Conservation (phyloP, 2,888 invertebrate genomes). For the Cinara cedri region DNA sequence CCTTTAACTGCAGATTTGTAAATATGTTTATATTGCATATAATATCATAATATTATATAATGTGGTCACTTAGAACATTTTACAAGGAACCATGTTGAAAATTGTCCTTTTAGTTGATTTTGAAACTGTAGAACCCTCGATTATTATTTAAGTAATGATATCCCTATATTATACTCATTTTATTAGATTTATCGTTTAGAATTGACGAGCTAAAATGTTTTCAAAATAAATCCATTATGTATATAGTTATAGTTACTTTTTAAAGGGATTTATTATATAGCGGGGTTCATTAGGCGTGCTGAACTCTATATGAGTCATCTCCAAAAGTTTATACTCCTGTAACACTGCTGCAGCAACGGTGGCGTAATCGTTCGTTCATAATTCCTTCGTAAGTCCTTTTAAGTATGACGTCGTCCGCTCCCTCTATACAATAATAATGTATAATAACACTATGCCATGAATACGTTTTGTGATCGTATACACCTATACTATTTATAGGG, state of each 20-base stretch:
- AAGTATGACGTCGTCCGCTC: not conserved
- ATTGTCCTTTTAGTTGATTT: too few relatives aligned
- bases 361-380: constrained; percentile 31
- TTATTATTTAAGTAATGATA: too few relatives aligned
- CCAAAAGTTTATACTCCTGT: constrained; percentile 15
- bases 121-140: too few relatives aligned
- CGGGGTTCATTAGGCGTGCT: not conserved
- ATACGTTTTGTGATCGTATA: not conserved
- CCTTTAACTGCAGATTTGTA: too few relatives aligned
- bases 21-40: too few relatives aligned
- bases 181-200: too few relatives aligned
- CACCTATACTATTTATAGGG: constrained; percentile 64
- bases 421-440: not conserved
- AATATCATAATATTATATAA: too few relatives aligned
- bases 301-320: constrained; percentile 6
- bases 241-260: not conserved
- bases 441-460: constrained; percentile 21
- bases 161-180: too few relatives aligned
- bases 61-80: too few relatives aligned
- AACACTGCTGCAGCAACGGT: not conserved
- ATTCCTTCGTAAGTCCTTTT: constrained; percentile 30
- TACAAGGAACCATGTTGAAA: too few relatives aligned
- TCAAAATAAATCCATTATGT: not conserved
- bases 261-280: not conserved
- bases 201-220: not conserved